Conservation (phyloP, 2,888 invertebrate genomes). For the Troides oblongomaculatus region DNA sequence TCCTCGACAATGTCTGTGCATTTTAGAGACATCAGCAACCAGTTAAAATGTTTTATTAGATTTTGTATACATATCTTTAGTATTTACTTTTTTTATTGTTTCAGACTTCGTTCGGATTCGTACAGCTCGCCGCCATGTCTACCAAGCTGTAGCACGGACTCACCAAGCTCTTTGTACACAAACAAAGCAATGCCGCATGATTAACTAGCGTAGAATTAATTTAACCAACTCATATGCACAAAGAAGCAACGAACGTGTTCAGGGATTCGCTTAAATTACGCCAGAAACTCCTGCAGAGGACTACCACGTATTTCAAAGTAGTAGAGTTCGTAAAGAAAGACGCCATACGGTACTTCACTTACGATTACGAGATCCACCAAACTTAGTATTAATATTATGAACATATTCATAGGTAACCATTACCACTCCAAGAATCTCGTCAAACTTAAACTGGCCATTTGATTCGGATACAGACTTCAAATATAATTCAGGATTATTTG, state of each 20-base stretch:
- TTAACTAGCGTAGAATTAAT: constrained; percentile 17
- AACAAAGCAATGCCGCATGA: constrained; percentile 17
- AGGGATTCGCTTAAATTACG: constrained; percentile 71
- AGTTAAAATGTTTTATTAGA: neutral
- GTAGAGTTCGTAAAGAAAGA: constrained; percentile 75
- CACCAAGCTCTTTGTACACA: no score
- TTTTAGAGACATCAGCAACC: neutral
- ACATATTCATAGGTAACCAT: constrained; percentile 70
- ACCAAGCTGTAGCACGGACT: neutral
- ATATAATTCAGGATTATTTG: constrained; percentile 8
- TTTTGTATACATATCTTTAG: no score
- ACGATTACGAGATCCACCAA: constrained; percentile 70
- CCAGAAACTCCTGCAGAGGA: constrained; percentile 66
- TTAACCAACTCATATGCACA: constrained; percentile 69
- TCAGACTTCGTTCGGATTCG: constrained; percentile 25
- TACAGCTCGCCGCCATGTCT: constrained; percentile 10
- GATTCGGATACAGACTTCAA: constrained; percentile 33
- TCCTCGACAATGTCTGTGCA: neutral
- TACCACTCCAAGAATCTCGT: constrained; percentile 70
- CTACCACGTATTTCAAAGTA: constrained; percentile 70
- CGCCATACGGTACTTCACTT: constrained; percentile 73
- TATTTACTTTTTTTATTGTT: constrained; percentile 29
- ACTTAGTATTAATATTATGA: constrained; percentile 62
- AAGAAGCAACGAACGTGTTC: constrained; percentile 63
- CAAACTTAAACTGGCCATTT: constrained; percentile 58